These are phyloP conservation scores for Heliconius sara DNA, from an alignment of 2,888 invertebrate species.

Conservation along the genomic window DNA sequence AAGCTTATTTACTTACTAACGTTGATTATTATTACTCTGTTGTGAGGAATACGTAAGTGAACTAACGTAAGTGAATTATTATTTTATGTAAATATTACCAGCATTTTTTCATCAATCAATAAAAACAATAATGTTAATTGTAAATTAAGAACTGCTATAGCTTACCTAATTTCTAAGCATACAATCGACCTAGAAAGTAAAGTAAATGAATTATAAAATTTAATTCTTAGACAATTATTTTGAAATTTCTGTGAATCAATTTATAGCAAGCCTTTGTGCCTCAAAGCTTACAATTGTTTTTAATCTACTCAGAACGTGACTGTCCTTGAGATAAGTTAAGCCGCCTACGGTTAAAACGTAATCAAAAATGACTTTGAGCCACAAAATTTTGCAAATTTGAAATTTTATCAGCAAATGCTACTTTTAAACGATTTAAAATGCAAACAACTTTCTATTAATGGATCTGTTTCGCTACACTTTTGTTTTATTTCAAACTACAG, in stretches of 20 bases:
- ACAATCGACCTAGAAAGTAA: not conserved
- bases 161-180: not conserved
- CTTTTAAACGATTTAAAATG: not conserved
- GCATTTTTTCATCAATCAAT: not conserved
- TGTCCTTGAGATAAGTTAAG: conserved; percentile 24
- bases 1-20: no score
- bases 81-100: not conserved
- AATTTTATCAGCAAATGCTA: conserved; percentile 10
- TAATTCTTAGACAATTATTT: not conserved
- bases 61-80: no score
- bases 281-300: conserved; percentile 22
- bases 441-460: conserved; percentile 3
- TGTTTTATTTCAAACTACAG: no score
- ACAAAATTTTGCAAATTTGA: not conserved
- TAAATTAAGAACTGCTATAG: not conserved
- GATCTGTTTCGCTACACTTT: no score
- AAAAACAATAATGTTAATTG: not conserved
- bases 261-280: conserved; percentile 13
- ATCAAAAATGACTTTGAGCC: conserved; percentile 15
- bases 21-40: no score
- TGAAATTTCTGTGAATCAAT: not conserved
- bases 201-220: conserved; percentile 11
- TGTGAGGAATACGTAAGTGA: not conserved
- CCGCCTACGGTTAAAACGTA: conserved; percentile 25
- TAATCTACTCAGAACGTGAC: conserved; percentile 17